phyloP scores from a whole-genome alignment of 1,140 invertebrate species.

The Trichomalopsis sarcophagae region DNA sequence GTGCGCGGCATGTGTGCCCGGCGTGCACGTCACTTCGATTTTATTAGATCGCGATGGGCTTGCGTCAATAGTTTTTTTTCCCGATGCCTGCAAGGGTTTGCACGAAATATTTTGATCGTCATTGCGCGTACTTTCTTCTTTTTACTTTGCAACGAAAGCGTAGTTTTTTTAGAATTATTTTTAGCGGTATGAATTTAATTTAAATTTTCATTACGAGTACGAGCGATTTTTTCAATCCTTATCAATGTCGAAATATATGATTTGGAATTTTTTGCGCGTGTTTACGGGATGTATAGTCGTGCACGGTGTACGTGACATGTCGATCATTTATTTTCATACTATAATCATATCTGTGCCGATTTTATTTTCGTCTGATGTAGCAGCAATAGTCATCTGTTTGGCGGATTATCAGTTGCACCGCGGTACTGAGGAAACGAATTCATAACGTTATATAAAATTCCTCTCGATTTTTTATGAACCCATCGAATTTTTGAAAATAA shows the following conservation, averaged over 20 bases:
- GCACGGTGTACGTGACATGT: too few relatives aligned
- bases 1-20: not conserved
- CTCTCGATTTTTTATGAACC: too few relatives aligned
- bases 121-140: too few relatives aligned
- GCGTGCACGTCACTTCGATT: slow-evolving; percentile 16
- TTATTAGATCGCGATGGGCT: not conserved
- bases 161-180: too few relatives aligned
- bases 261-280: not conserved
- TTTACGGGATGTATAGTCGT: not conserved
- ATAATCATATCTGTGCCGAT: not conserved
- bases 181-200: too few relatives aligned
- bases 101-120: not conserved
- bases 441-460: not conserved
- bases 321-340: not conserved
- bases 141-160: too few relatives aligned
- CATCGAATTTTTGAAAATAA: too few relatives aligned
- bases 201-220: too few relatives aligned
- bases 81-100: too few relatives aligned
- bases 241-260: not conserved
- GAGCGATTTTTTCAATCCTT: not conserved
- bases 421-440: not conserved
- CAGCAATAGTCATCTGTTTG: slow-evolving; percentile 1
- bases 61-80: too few relatives aligned
- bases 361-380: not conserved
- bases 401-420: not conserved